Evolutionary conservation across 1,140 invertebrate genomes (phyloP), one percentile per base, ranked within the genome.

Genomic region (Ruditapes philippinarum): DNA sequence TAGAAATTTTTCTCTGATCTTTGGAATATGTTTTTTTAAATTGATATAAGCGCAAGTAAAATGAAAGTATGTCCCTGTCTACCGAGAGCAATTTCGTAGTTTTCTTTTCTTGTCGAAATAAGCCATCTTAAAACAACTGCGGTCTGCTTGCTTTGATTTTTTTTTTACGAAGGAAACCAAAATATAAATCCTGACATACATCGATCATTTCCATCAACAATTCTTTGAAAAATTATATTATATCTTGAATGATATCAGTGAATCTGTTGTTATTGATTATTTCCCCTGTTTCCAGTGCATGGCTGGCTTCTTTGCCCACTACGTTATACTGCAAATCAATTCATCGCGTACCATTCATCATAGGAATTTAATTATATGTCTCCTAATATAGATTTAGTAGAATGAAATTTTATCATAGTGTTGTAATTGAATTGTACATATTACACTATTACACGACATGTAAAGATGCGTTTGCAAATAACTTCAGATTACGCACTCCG

Each of bases 331-430:
- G 70, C 70, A 74, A 86, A 86, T 86, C 83, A 86, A 86, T 86
- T 68, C 49, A 78, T 79, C 76, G n/a, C 36, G 14, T 31, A 33
- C 40, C 40, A 80, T 88, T 78, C 74, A 88, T 80, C 85, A 88
- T 68, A 65, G 38, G 40, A 88, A 88, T 88, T 88, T 49, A 88
- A 88, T 88, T 88, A 88, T 74, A 49, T 78, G 54, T 25, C 57
- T 45, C 25, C 57, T 88, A 88, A 78, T 79, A 78, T 80, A 88
- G 74, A 76, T 88, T 88, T 88, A 88, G 49, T 88, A 42, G 74
- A 79, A 68, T 68, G 70, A 88, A 88, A 79, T 70, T 80, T 68
- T 80, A 79, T 79, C 85, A 80, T 62, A 70, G 73, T 54, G 51
- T 70, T 36, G 25, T 76, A 65, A 80, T 78, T 88, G n/a, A 88